These are phyloP conservation scores for Echiichthys vipera DNA, from an alignment of 2,797 vertebrate species.

Conservation along the genomic window DNA sequence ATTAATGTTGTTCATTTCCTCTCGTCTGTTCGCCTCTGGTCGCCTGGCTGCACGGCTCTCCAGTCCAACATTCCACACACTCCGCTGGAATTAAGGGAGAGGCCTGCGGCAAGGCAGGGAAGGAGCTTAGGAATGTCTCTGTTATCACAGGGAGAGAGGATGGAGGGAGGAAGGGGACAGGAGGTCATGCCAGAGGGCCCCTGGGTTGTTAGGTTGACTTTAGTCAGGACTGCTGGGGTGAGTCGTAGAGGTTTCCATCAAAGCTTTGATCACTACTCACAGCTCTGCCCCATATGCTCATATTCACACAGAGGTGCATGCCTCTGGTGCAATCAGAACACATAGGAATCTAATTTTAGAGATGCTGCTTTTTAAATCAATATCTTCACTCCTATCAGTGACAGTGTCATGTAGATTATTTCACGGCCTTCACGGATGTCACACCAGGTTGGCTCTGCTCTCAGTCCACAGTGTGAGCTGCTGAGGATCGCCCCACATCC, in stretches of 20 bases:
- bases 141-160: slow-evolving; percentile 78
- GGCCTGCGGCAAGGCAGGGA: slow-evolving; percentile 79
- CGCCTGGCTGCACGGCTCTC: slow-evolving; percentile 59
- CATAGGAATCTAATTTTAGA: slow-evolving; percentile 79
- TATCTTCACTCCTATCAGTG: slow-evolving; percentile 74
- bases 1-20: slow-evolving; percentile 84
- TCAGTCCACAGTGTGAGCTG: slow-evolving; percentile 64
- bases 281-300: slow-evolving; percentile 38
- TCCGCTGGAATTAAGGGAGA: slow-evolving; percentile 82
- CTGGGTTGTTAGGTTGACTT: slow-evolving; percentile 52
- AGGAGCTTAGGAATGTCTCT: slow-evolving; percentile 83
- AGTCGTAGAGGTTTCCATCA: slow-evolving; percentile 49
- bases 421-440: slow-evolving; percentile 80
- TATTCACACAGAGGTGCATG: slow-evolving; percentile 57
- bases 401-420: slow-evolving; percentile 82
- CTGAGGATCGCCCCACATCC: slow-evolving; percentile 62
- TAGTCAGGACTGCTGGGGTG: slow-evolving; percentile 51
- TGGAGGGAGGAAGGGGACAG: slow-evolving; percentile 72
- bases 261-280: slow-evolving; percentile 61
- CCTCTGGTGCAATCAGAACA: slow-evolving; percentile 60
- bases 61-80: slow-evolving; percentile 81
- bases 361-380: slow-evolving; percentile 82
- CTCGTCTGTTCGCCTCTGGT: slow-evolving; percentile 56
- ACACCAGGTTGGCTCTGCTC: slow-evolving; percentile 77
- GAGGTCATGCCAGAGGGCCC: slow-evolving; percentile 70